Conservation (phyloP, 2,113 vertebrate genomes). For the Mormyrus lacerda region DNA sequence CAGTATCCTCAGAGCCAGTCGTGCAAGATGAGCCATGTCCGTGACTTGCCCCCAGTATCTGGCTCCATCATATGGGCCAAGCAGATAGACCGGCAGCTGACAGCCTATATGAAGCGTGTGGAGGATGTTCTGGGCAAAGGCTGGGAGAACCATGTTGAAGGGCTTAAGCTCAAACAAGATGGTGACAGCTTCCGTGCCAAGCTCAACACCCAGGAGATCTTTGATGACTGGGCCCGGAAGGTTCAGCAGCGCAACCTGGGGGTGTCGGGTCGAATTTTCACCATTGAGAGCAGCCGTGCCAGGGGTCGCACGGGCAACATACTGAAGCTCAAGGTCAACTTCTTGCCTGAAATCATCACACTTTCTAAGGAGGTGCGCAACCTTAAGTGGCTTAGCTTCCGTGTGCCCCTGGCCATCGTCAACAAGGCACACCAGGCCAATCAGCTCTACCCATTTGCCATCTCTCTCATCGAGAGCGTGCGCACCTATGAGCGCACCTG, state of each 20-base stretch:
- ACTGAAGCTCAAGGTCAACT: slow-evolving; percentile 95
- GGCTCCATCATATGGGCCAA: slow-evolving; percentile 99
- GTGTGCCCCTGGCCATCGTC: slow-evolving; percentile 90
- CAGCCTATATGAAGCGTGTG: slow-evolving; percentile 97
- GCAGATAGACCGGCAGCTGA: slow-evolving; percentile 95
- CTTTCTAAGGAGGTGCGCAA: slow-evolving; percentile 96
- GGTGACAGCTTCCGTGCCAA: slow-evolving; percentile 98
- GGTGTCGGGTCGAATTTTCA: slow-evolving; percentile 93
- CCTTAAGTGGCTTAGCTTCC: slow-evolving; percentile 97
- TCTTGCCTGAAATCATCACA: slow-evolving; percentile 96
- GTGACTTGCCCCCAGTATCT: slow-evolving; percentile 88
- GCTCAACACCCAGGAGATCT: slow-evolving; percentile 97
- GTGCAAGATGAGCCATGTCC: slow-evolving; percentile 96
- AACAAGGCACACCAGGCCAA: slow-evolving; percentile 99
- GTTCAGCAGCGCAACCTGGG: slow-evolving; percentile 97
- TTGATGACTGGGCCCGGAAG: slow-evolving; percentile 96
- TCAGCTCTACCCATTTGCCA: slow-evolving; percentile 95
- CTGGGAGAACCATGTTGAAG: slow-evolving; percentile 98
- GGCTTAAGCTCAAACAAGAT: slow-evolving; percentile 96
- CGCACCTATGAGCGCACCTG: slow-evolving; percentile 93
- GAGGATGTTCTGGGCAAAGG: slow-evolving; percentile 96
- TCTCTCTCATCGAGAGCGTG: slow-evolving; percentile 95
- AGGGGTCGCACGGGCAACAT: slow-evolving; percentile 84
- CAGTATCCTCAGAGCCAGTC: slow-evolving; percentile 97
- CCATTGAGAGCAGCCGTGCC: slow-evolving; percentile 87